A percentile compares a stretch with the other conserved stretches of the same genome.
phyloP scores from a whole-genome alignment of 1,140 invertebrate species.

The Penaeus vannamei region DNA sequence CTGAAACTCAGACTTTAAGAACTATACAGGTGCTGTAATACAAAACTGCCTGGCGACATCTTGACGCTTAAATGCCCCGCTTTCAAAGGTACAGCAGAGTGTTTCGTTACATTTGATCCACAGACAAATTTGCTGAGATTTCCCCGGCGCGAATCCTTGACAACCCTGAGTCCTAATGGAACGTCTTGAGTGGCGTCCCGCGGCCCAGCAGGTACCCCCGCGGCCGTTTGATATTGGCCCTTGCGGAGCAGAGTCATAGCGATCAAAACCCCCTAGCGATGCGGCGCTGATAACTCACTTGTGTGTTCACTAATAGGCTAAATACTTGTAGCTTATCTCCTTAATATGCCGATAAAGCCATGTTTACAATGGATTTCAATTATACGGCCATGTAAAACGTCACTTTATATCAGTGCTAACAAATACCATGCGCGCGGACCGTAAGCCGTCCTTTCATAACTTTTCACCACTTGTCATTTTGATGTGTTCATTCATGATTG shows the following conservation, averaged over 20 bases:
- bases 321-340: conserved; percentile 64
- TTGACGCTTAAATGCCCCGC: too few species aligned
- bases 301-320: conserved; percentile 64
- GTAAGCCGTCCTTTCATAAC: conserved; percentile 52
- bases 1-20: too few species aligned
- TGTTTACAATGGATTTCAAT: conserved; percentile 66
- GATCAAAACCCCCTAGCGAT: conserved; percentile 3
- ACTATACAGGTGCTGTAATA: too few species aligned
- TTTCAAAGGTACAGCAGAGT: too few species aligned
- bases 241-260: background rate
- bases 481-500: conserved; percentile 64
- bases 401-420: conserved; percentile 49
- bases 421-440: conserved; percentile 40
- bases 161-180: conserved; percentile 47
- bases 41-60: too few species aligned
- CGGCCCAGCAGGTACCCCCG: conserved; percentile 19
- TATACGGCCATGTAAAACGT: conserved; percentile 61
- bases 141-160: background rate
- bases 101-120: too few species aligned
- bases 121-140: too few species aligned
- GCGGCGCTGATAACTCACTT: conserved; percentile 45
- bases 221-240: conserved; percentile 16
- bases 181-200: conserved; percentile 17
- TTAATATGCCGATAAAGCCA: conserved; percentile 64
- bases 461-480: conserved; percentile 57